Evolutionary conservation across 2,113 vertebrate genomes (phyloP), one percentile per base, ranked within the genome.

Genomic region (Pitta sordida): DNA sequence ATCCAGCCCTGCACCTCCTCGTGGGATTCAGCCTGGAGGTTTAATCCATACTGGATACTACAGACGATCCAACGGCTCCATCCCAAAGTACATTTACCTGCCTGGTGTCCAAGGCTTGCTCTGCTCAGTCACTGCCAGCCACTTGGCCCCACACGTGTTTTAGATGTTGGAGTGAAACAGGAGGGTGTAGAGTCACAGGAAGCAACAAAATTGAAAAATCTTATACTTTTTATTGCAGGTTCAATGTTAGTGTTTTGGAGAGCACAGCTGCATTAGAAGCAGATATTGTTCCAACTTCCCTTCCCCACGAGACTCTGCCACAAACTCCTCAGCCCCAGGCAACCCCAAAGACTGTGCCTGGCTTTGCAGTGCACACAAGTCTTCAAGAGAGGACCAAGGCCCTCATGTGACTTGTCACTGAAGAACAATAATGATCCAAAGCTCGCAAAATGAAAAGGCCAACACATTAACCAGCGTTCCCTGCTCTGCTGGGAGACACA

Each of bases 201-300:
- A 91, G 67, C 82, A 83, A 41, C 53, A 75, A n/a, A 30, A 59
- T 27, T 55, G 59, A 85, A 79, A 80, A 89, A 85, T 70, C 78
- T 88, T 80, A 85, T 5, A 41, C 67, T 84, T 76, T 92, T 93
- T 91, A 96, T 85, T 88, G 92, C 83, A 83, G 68, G 23, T 82
- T 94, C 76, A 88, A 64, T 69, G 82, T 94, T 93, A 94, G 82
- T 88, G 90, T 94, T 91, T 62, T 34, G 81, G 55, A 90, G 75
- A 85, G 91, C 85, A 93, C 51, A 75, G 74, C 53, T 92, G 90
- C 59, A 68, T 39, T 60, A 74, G 51, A 70, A 73, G 78, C 94
- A 95, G 88, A 49, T 9, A 37, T 2, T 55, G 52, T 82, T 78
- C 89, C 76, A 79, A 39, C 37, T 70, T 59, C 69, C 58, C 65